Evolutionary conservation across 2,888 invertebrate genomes (phyloP), one percentile per base, ranked within the genome.

Genomic region (Drosophila nigricruria): DNA sequence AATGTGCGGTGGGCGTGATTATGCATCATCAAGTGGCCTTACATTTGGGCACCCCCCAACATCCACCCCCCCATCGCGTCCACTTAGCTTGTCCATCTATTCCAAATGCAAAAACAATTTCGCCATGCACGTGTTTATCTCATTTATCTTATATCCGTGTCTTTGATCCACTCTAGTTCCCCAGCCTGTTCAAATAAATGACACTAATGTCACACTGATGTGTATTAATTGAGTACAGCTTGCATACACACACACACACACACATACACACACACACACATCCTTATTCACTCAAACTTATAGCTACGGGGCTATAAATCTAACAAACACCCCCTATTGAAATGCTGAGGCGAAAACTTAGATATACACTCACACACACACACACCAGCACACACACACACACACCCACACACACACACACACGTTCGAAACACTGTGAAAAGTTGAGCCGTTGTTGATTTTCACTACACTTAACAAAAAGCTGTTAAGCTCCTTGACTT

Each of bases 181-280:
- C 56, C 58, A 42, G 58, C 52, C 68, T 67, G 60, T 62, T 65
- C 64, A 69, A 73, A 82, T 79, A 77, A 90, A 88, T 88, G 86
- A 73, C 85, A 90, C 82, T 90, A 87, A 90, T 86, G 86, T 84
- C 89, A 90, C 85, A 73, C 89, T 90, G 86, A 90, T 86, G 86
- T 83, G 88, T 86, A 89, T 86, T 86, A 86, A 86, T 86, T 86
- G 90, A 88, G 85, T 90, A 86, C 73, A 81, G 72, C 71, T 69
- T 83, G 74, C 76, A 71, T 57, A 60, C 58, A 16, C 61, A 34
- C 45, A 45, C 45, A 40, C 27, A 43, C 53, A 38, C 53, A 23
- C 25, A 47, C 34, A 30, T 32, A 30, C 38, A 16, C n/a, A 36
- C 38, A 52, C 54, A 65, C 38, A 5, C 25, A 69, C 47, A 43